phyloP scores from a whole-genome alignment of 2,888 invertebrate species.

The Phania funesta region DNA sequence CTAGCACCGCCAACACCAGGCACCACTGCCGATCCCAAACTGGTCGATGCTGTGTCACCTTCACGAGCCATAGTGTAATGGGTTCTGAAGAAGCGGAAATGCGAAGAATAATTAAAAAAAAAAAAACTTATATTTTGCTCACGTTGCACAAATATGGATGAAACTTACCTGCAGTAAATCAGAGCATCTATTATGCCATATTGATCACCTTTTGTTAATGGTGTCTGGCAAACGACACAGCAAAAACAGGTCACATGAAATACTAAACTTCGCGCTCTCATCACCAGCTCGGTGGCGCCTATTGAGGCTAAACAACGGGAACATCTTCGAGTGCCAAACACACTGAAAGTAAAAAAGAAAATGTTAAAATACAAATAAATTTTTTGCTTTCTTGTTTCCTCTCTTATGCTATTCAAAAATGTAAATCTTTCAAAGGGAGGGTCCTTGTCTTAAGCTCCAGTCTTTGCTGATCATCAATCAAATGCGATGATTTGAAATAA shows the following conservation, averaged over 20 bases:
- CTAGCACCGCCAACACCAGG: conserved; percentile 69
- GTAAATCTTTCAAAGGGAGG: too few species aligned
- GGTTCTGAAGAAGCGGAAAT: conserved; percentile 71
- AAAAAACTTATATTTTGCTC: not conserved
- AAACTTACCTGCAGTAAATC: conserved; percentile 88
- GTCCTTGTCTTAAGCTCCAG: too few species aligned
- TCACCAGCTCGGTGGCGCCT: conserved; percentile 94
- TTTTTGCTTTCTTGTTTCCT: too few species aligned
- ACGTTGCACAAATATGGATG: not conserved
- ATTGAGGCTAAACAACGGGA: conserved; percentile 94
- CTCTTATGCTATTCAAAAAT: too few species aligned
- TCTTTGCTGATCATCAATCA: conserved; percentile 47
- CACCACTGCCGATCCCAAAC: conserved; percentile 72
- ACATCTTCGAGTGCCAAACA: conserved; percentile 94
- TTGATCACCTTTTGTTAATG: conserved; percentile 95
- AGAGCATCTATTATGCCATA: conserved; percentile 95
- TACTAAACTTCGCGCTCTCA: conserved; percentile 95
- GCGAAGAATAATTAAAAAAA: not conserved
- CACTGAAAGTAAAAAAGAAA: conserved; percentile 83
- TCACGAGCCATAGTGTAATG: conserved; percentile 80
- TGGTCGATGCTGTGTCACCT: conserved; percentile 77
- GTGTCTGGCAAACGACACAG: conserved; percentile 92
- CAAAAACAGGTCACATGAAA: conserved; percentile 98
- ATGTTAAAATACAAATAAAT: not conserved
- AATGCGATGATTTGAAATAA: conserved; percentile 58